These are phyloP conservation scores for Laticauda laticaudata DNA, from an alignment of 2,113 vertebrate genomes.

Conservation along the genomic window DNA sequence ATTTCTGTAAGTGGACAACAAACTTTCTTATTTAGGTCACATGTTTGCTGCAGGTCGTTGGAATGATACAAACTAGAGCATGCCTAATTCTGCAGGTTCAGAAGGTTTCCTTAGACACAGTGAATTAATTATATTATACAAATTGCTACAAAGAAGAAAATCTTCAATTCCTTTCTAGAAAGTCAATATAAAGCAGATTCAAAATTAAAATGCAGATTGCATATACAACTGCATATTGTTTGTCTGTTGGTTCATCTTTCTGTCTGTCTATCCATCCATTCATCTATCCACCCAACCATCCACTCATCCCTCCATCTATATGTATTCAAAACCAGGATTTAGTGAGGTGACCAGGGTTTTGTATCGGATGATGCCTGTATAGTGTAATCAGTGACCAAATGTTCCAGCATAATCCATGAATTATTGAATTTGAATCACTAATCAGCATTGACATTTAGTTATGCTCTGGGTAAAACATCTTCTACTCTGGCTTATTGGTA, in stretches of 20 bases:
- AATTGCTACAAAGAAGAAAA: constrained; percentile 60
- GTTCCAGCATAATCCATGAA: background rate
- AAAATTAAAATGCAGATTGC: background rate
- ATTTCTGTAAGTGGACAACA: constrained; percentile 75
- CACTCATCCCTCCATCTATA: background rate
- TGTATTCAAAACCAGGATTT: background rate
- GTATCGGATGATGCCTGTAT: background rate
- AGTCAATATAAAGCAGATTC: background rate
- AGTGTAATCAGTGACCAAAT: background rate
- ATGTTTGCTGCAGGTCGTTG: constrained; percentile 79
- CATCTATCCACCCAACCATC: background rate
- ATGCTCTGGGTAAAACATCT: background rate
- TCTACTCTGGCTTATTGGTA: background rate
- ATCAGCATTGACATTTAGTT: background rate
- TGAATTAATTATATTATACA: constrained; percentile 74
- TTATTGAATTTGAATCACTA: background rate
- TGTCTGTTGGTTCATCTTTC: background rate
- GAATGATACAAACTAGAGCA: constrained; percentile 83
- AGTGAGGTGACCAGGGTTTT: background rate
- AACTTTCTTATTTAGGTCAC: constrained; percentile 77
- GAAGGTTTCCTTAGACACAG: constrained; percentile 73
- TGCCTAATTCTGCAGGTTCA: constrained; percentile 78
- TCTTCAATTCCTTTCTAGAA: constrained; percentile 10
- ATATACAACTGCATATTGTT: background rate
- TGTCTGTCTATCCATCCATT: background rate